Evolutionary conservation across 30 jellyfish, hydroid and myxozoan species (phyloP), one percentile per base, ranked within the genome.

Genomic region (Hydra vulgaris): DNA sequence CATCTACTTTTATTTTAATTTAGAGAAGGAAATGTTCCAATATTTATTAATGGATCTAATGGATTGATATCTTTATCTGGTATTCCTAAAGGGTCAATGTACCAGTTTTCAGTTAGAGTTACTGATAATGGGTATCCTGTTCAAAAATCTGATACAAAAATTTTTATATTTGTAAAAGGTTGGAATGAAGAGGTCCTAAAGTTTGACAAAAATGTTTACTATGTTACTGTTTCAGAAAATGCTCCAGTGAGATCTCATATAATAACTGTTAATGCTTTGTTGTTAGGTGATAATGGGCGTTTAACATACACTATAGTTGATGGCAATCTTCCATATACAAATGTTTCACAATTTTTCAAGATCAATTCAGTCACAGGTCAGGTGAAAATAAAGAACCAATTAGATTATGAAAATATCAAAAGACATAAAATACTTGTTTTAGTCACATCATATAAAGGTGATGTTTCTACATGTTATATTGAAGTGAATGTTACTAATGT

Each of bases 121-220:
- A 53, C 94, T n/a, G 99, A 94, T 79, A 94, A 94, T 79, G 99
- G 99, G 15, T 94, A 87, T 74, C 99, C 99, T 17, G 95, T 73
- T 1, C 85, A 89, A 61, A 93, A 88, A 54, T 68, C 95, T 27
- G 23, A 19, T 23, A 76, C 99, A 18, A 27, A 72, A 22, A 88
- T 94, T 54, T 70, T 87, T 76, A 73, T 94, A 40, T 70, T 76
- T 73, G 96, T 94, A 25, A 85, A 80, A 25, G 52, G 89, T 19
- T 72, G 94, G 74, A 71, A 66, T 7, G 84, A 85, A 21, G 18
- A 25, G 22, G 24, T 84, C 18, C 53, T 94, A 40, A 69, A 26
- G 67, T 94, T 94, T 77, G 66, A 53, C 18, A 26, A 72, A 26
- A 18, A 85, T 7, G 54, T 87, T 0, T 82, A 78, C 54, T 56